phyloP scores from a whole-genome alignment of 2,888 invertebrate genomes.

The Capitulum mitella region DNA sequence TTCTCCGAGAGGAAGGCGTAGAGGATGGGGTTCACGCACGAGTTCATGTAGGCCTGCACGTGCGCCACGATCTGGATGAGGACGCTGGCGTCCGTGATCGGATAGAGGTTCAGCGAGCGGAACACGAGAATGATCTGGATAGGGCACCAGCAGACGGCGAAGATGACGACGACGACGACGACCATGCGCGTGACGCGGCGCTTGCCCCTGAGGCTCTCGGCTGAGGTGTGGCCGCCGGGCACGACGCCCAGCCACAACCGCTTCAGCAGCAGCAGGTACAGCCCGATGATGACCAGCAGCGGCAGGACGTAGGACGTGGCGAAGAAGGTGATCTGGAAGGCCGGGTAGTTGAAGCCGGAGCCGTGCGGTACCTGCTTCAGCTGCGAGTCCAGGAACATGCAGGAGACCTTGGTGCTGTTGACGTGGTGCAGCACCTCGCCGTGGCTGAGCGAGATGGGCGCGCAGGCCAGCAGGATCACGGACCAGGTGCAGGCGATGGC shows the following conservation, averaged over 20 bases:
- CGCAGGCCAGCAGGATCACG: slow-evolving; percentile 66
- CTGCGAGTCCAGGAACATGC: slow-evolving; percentile 25
- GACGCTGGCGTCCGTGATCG: slow-evolving; percentile 55
- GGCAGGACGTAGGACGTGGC: slow-evolving; percentile 82
- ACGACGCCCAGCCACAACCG: slow-evolving; percentile 70
- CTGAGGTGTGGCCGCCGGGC: slow-evolving; percentile 62
- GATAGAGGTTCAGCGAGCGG: slow-evolving; percentile 64
- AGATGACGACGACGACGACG: slow-evolving; percentile 80
- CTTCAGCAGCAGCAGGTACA: slow-evolving; percentile 83
- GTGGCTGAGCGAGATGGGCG: slow-evolving; percentile 68
- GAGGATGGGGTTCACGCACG: slow-evolving; percentile 87
- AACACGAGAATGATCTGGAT: slow-evolving; percentile 75
- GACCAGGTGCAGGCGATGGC: slow-evolving; percentile 75
- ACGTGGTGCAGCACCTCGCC: slow-evolving; percentile 53
- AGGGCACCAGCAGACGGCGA: slow-evolving; percentile 90
- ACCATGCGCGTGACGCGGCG: slow-evolving; percentile 87
- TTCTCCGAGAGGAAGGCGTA: slow-evolving; percentile 92
- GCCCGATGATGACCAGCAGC: slow-evolving; percentile 70
- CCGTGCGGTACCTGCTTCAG: background rate
- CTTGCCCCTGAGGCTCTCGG: slow-evolving; percentile 73
- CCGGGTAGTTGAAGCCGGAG: slow-evolving; percentile 12
- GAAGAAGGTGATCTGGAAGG: slow-evolving; percentile 68
- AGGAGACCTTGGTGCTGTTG: slow-evolving; percentile 3
- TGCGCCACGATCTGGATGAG: slow-evolving; percentile 69
- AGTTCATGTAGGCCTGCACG: slow-evolving; percentile 84